Percentiles rank a stretch among this genome's conserved stretches.
Conservation (phyloP, 2,797 vertebrate species). For the Lutjanus argentimaculatus region DNA sequence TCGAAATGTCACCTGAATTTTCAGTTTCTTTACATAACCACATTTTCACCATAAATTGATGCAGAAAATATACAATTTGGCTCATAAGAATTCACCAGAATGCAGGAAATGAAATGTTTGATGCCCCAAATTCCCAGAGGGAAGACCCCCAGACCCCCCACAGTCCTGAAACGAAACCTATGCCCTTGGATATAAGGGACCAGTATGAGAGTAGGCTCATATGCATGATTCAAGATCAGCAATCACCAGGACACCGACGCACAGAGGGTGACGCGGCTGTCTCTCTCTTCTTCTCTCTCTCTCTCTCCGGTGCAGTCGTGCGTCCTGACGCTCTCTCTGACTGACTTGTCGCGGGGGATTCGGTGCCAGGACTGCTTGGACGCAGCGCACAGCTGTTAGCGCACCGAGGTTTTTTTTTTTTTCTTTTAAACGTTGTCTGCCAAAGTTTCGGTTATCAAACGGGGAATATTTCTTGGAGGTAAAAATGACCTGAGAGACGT, state of each 20-base stretch:
- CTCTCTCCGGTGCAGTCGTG: constrained; percentile 11
- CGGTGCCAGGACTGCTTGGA: constrained; percentile 45
- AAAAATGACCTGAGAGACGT: constrained; percentile 42
- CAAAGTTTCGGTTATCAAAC: constrained; percentile 11
- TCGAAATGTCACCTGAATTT: too few relatives aligned
- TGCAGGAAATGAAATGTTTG: too few relatives aligned
- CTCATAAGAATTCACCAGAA: too few relatives aligned
- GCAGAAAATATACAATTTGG: too few relatives aligned
- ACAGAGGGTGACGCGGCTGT: constrained; percentile 37
- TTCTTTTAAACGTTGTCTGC: background rate
- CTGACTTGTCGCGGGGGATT: constrained; percentile 7
- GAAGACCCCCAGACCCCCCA: too few relatives aligned
- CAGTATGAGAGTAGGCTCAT: background rate
- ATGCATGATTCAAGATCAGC: constrained; percentile 46
- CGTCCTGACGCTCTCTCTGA: constrained; percentile 29
- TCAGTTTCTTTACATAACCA: too few relatives aligned
- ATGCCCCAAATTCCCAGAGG: too few relatives aligned
- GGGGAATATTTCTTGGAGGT: constrained; percentile 13
- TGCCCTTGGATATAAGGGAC: too few relatives aligned
- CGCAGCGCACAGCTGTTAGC: constrained; percentile 38
- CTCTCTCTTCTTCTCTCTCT: constrained; percentile 17
- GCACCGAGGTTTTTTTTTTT: background rate
- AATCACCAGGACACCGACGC: constrained; percentile 47
- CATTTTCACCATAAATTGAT: too few relatives aligned
- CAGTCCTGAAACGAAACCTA: too few relatives aligned